Evolutionary conservation across 2,888 invertebrate genomes (phyloP).

Genomic region (Cacoxenus indagator): DNA sequence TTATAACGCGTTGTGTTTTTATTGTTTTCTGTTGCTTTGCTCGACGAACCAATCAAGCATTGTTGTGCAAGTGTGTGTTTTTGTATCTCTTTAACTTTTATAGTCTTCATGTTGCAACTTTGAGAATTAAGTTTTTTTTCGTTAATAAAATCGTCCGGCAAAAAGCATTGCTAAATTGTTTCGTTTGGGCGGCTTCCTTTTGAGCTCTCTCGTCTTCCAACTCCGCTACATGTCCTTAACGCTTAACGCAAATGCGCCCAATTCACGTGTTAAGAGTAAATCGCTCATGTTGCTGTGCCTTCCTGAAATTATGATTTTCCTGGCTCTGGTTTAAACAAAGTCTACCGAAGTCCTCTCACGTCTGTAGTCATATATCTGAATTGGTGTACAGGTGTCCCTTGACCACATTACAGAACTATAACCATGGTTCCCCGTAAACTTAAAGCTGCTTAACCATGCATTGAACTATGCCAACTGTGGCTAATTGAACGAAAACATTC

Average conservation of each 20-base stretch:
- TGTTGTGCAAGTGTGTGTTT: constrained; percentile 1
- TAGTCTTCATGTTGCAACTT: constrained; percentile 21
- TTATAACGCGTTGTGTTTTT: constrained; percentile 44
- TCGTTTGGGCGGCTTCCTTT: no score
- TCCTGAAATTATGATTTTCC: constrained; percentile 5
- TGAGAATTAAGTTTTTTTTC: constrained; percentile 20
- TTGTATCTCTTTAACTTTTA: constrained; percentile 17
- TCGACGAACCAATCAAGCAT: constrained; percentile 54
- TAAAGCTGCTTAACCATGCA: constrained; percentile 41
- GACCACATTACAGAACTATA: no score
- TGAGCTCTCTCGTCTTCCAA: no score
- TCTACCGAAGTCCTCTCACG: no score
- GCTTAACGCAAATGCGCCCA: no score
- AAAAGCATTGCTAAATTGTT: constrained; percentile 57
- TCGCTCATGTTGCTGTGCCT: neutral
- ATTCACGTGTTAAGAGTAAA: no score
- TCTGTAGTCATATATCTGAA: no score
- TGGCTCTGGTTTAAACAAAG: no score
- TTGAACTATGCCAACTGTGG: constrained; percentile 49
- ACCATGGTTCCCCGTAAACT: constrained; percentile 27
- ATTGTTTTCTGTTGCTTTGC: neutral
- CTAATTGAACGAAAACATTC: constrained; percentile 37
- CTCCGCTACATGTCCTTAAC: no score
- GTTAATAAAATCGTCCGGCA: neutral
- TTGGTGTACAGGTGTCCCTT: no score